Base-by-base conservation (phyloP, 2,888 invertebrate genomes). In the Poecilus cupreus region DNA sequence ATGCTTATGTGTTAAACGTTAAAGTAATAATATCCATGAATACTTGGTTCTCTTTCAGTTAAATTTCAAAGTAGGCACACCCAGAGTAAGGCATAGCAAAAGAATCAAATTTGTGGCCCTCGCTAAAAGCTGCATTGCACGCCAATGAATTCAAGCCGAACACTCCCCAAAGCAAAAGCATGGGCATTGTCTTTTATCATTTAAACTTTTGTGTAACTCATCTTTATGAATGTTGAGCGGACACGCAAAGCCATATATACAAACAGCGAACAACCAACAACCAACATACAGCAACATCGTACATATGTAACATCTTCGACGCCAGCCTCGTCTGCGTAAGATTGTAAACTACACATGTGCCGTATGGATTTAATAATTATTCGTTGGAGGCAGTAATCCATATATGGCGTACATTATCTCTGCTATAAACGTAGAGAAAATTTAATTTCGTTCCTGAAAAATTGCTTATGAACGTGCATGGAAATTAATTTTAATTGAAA, bases 101-200 rank as follows among this genome's bases (percentile, higher is more conserved):
- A 26, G 26, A 26, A 32, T 32, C 1, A 32, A 32, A 32, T 8
- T 32, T 32, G 32, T 32, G 4, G 0, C 32, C 32, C 32, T 32
- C 1, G 32, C 43, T 11, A 3, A 13, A 2, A 43, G 43, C 10
- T 24, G 20, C 43, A 24, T 3, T 39, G 76, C 22, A 37, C 57
- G 76, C 57, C 76, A 24, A 54, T 76, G 54, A 8, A 13, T 75
- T 43, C 20, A 16, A 37, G 20, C 16, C 2, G 37, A 37, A 26
- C 76, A 57, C 76, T 11, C 76, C 76, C 76, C 57, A 51, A 57
- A 57, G 54, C 76, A 24, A 16, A 49, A 32, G 64, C 68, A 37
- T 32, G 24, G 64, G 78, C 78, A 79, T 79, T 79, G 79, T 79
- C 79, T 79, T 79, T 79, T 70, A 79, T 70, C 79, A 79, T 79